Percentiles rank a stretch among this genome's conserved stretches.
Evolutionary conservation across 92 coral and sea anemone genomes (phyloP).

Genomic region (Epizoanthus illoricatus): DNA sequence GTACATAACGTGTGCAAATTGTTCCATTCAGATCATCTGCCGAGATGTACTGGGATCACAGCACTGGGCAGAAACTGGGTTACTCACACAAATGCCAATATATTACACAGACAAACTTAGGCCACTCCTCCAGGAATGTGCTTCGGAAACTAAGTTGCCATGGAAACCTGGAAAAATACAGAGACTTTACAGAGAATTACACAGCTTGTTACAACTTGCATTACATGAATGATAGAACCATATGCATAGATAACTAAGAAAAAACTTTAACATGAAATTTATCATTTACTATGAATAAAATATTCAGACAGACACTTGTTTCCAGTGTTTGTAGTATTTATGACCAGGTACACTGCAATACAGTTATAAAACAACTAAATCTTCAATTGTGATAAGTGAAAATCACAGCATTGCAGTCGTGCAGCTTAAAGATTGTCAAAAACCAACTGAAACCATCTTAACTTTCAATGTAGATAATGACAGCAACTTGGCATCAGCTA

Average conservation of each 20-base stretch:
- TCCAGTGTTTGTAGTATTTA: too few species aligned
- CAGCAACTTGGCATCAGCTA: too few species aligned
- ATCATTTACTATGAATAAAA: too few species aligned
- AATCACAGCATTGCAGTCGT: too few species aligned
- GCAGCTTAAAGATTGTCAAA: too few species aligned
- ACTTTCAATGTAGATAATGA: too few species aligned
- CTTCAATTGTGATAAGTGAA: too few species aligned
- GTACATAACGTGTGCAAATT: background rate
- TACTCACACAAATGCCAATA: slow-evolving; percentile 65
- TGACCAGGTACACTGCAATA: too few species aligned
- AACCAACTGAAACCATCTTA: too few species aligned
- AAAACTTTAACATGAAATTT: too few species aligned
- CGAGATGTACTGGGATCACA: slow-evolving; percentile 67
- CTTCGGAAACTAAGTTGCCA: slow-evolving; percentile 55
- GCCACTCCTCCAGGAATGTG: slow-evolving; percentile 54
- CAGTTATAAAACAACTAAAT: too few species aligned
- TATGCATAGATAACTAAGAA: background rate
- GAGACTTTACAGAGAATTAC: slow-evolving; percentile 42
- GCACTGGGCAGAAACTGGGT: slow-evolving; percentile 73
- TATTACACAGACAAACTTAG: slow-evolving; percentile 48
- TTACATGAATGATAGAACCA: slow-evolving; percentile 6
- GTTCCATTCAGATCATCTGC: slow-evolving; percentile 60
- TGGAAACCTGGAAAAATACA: slow-evolving; percentile 61
- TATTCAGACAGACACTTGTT: too few species aligned
- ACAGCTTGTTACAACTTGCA: slow-evolving; percentile 42